Conservation (phyloP, 2,888 invertebrate species). For the Amphipoea lucens region DNA sequence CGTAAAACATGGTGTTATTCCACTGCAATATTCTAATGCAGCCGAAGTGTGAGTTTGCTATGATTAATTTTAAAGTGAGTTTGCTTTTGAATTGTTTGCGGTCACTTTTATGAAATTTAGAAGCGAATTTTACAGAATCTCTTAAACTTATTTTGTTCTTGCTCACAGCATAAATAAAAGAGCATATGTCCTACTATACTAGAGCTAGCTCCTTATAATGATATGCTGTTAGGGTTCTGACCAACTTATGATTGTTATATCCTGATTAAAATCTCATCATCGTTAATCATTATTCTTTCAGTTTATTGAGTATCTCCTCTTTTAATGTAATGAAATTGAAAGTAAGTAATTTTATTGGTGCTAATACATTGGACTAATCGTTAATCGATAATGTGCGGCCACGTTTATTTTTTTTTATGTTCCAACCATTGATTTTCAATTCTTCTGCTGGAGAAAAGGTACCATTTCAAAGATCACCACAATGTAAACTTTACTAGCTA, state of each 20-base stretch:
- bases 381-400: background rate
- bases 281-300: background rate
- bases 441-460: background rate
- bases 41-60: background rate
- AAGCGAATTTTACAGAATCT: background rate
- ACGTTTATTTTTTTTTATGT: background rate
- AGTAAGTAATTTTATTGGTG: background rate
- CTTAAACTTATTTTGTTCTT: background rate
- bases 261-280: background rate
- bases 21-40: background rate
- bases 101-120: background rate
- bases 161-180: background rate
- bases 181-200: background rate
- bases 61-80: background rate
- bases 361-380: background rate
- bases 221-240: background rate
- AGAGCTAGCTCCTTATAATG: background rate
- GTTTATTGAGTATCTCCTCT: background rate
- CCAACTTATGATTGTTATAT: background rate
- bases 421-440: background rate
- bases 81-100: background rate
- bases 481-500: background rate
- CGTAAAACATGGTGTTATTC: conserved; percentile 21
- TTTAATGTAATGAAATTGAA: conserved; percentile 23
- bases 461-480: background rate